These are phyloP conservation scores for Rhinogobius similis DNA, from an alignment of 2,113 vertebrate species.

Conservation along the genomic window DNA sequence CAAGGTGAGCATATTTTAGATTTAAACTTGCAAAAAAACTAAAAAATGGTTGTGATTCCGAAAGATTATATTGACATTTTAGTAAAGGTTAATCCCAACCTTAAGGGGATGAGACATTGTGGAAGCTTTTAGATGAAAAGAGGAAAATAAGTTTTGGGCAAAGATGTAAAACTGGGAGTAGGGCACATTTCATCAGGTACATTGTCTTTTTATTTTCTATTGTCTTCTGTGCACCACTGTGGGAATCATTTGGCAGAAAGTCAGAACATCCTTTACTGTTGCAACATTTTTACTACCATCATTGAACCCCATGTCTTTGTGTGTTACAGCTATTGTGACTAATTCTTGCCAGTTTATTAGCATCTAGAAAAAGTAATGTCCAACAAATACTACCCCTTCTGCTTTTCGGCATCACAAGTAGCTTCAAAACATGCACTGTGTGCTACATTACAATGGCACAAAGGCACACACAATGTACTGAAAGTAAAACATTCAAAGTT, in stretches of 20 bases:
- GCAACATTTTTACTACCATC: background rate
- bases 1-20: background rate
- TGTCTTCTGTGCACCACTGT: no score
- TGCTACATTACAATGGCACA: background rate
- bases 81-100: conserved; percentile 37
- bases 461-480: background rate
- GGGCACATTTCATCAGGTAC: no score
- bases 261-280: background rate
- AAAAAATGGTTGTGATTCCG: conserved; percentile 14
- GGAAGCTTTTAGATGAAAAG: background rate
- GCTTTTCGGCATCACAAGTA: background rate
- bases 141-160: background rate
- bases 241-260: no score
- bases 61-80: conserved; percentile 21
- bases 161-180: no score
- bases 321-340: background rate
- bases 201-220: no score
- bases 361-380: background rate
- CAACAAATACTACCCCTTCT: background rate
- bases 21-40: background rate
- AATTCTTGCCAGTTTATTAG: background rate
- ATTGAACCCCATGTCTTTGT: background rate
- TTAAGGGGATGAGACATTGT: conserved; percentile 14
- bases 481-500: conserved; percentile 7
- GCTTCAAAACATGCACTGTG: background rate